These are phyloP conservation scores for Tautogolabrus adspersus DNA, from an alignment of 2,113 vertebrate species.

Conservation along the genomic window DNA sequence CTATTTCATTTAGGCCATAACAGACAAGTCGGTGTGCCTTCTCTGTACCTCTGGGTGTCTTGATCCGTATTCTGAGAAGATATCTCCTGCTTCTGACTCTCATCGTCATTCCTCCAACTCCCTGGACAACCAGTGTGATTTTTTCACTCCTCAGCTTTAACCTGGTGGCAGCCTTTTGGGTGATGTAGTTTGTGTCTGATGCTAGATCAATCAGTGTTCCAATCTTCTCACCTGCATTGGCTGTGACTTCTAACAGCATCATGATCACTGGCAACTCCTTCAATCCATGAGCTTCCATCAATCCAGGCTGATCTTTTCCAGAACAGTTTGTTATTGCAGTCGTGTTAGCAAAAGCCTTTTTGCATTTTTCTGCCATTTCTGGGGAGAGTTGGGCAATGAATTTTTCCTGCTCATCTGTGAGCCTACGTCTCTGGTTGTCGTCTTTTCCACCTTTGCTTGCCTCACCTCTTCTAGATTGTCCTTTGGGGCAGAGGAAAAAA, in stretches of 20 bases:
- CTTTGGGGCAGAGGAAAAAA: background rate
- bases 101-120: constrained; percentile 28
- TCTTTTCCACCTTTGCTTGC: no score
- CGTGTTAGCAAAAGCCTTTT: constrained; percentile 34
- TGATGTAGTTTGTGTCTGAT: constrained; percentile 58
- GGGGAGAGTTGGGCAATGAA: constrained; percentile 30
- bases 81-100: constrained; percentile 26
- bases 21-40: constrained; percentile 23
- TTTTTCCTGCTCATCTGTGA: constrained; percentile 30
- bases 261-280: constrained; percentile 10
- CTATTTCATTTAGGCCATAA: constrained; percentile 42
- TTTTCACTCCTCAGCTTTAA: constrained; percentile 25
- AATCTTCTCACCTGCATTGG: constrained; percentile 51
- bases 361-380: constrained; percentile 30
- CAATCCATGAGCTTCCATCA: background rate
- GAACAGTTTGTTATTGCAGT: background rate
- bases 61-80: background rate
- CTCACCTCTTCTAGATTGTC: no score
- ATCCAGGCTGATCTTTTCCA: background rate
- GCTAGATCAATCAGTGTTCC: constrained; percentile 35
- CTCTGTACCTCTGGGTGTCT: background rate
- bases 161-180: constrained; percentile 30
- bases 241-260: constrained; percentile 43
- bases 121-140: constrained; percentile 33
- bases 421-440: background rate